Conservation (phyloP, 2,113 vertebrate species). For the Lophius piscatorius region DNA sequence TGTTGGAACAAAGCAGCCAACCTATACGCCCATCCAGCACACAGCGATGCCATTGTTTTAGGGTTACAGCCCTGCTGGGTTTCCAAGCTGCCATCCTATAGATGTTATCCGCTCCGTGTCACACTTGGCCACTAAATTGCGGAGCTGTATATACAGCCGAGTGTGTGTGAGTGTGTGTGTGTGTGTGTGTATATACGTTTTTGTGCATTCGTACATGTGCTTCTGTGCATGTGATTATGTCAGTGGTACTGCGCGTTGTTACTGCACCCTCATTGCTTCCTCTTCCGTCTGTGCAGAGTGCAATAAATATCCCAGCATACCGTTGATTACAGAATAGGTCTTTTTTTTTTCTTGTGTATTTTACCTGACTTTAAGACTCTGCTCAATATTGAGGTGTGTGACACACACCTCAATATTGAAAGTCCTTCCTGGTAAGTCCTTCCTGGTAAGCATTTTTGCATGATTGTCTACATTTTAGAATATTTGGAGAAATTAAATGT, state of each 20-base stretch:
- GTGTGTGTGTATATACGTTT: conserved; percentile 6
- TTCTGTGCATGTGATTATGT: conserved; percentile 8
- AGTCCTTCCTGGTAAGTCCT: too few relatives aligned
- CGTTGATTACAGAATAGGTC: conserved; percentile 3
- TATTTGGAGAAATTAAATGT: not conserved
- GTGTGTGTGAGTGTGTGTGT: conserved; percentile 10
- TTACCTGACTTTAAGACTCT: not conserved
- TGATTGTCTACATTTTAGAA: not conserved
- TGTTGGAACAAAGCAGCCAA: conserved; percentile 28
- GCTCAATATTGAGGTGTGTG: too few relatives aligned
- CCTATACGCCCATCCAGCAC: conserved; percentile 14
- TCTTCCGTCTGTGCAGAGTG: conserved; percentile 7
- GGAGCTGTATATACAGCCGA: too few relatives aligned
- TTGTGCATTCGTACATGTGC: conserved; percentile 11
- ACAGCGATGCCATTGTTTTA: conserved; percentile 53
- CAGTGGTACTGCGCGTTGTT: not conserved
- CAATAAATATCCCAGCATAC: conserved; percentile 33
- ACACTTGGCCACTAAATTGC: conserved; percentile 52
- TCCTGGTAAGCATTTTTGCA: not conserved
- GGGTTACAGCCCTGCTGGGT: conserved; percentile 38
- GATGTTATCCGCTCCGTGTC: conserved; percentile 63
- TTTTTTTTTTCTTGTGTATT: not conserved
- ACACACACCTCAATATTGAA: too few relatives aligned
- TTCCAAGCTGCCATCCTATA: conserved; percentile 42
- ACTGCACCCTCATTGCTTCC: conserved; percentile 10